Conservation (phyloP, 2,113 vertebrate genomes). For the Hiodon tergisus region DNA sequence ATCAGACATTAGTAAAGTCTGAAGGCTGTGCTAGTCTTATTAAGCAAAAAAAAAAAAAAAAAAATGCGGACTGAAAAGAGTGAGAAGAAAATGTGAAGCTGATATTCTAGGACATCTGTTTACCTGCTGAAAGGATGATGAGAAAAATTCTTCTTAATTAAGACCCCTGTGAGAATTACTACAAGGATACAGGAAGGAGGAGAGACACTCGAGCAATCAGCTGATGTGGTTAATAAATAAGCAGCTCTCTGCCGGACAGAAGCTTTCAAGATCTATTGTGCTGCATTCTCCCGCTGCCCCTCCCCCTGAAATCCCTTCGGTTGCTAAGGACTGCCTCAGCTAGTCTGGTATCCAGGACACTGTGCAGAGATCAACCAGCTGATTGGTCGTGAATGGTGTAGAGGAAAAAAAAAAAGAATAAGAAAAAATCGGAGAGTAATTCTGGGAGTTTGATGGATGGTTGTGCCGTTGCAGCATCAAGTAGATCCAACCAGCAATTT, state of each 20-base stretch:
- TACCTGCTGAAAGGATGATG: neutral
- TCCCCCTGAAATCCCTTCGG: constrained; percentile 28
- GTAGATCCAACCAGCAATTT: constrained; percentile 47
- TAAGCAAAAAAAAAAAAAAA: neutral
- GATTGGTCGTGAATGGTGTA: constrained; percentile 51
- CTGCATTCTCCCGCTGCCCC: constrained; percentile 24
- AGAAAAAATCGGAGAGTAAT: constrained; percentile 39
- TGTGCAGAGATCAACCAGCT: constrained; percentile 36
- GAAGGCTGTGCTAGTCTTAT: constrained; percentile 9
- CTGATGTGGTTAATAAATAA: neutral
- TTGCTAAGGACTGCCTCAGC: constrained; percentile 55
- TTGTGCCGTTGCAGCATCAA: constrained; percentile 44
- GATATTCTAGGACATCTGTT: neutral
- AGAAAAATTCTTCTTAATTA: neutral
- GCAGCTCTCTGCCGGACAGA: neutral
- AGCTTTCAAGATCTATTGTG: constrained; percentile 24
- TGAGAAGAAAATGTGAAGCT: neutral
- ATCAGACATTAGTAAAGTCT: neutral
- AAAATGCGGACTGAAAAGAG: neutral
- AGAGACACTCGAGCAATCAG: neutral
- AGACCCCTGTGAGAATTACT: neutral
- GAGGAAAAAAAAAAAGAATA: constrained; percentile 16
- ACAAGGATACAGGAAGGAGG: neutral
- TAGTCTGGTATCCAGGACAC: constrained; percentile 61
- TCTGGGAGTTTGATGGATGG: constrained; percentile 48